Evolutionary conservation across 2,797 vertebrate genomes (phyloP), one percentile per base, ranked within the genome.

Genomic region (Pangasius sanitwongsei): DNA sequence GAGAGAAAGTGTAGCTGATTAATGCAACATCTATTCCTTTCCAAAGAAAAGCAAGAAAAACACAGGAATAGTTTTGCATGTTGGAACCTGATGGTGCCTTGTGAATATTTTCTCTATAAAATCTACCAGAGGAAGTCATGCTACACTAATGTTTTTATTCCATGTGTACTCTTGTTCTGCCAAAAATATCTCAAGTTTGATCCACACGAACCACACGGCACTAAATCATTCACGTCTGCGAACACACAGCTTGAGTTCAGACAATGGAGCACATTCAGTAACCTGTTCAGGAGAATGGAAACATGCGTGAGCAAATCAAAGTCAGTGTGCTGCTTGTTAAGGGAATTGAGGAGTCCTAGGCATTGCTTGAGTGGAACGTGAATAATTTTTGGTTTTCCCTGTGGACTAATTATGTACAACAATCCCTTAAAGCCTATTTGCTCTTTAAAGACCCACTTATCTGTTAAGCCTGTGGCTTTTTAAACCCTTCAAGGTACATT

Each of bases 71-170:
- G 65, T 90, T 90, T 84, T 85, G 92, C 92, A 92, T 92, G 92
- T 89, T 92, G 74, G 6, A 87, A 91, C 93, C 91, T 93, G 93
- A 93, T 91, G 88, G 89, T 88, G 75, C 91, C 78, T 89, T 89
- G 91, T 90, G 89, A 92, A 93, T 92, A 90, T 93, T 94, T 95
- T 89, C 82, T 92, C 85, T 91, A 91, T 92, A 88, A 92, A 87
- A 87, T 57, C 34, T 82, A 81, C 70, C 86, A 89, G 82, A 92
- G 88, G 85, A 89, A 93, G 87, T 87, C 78, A 83, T 90, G 88
- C 87, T 90, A 85, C 41, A 41, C 75, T 94, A 93, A 94, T 95
- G 91, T 89, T 93, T 94, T 93, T 93, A 92, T 91, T 74, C 82
- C 84, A 41, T 92, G 48, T 44, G 78, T 91, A 93, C 84, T 92